Conservation (phyloP, 2,888 invertebrate species). For the Steinernema scapterisci region DNA sequence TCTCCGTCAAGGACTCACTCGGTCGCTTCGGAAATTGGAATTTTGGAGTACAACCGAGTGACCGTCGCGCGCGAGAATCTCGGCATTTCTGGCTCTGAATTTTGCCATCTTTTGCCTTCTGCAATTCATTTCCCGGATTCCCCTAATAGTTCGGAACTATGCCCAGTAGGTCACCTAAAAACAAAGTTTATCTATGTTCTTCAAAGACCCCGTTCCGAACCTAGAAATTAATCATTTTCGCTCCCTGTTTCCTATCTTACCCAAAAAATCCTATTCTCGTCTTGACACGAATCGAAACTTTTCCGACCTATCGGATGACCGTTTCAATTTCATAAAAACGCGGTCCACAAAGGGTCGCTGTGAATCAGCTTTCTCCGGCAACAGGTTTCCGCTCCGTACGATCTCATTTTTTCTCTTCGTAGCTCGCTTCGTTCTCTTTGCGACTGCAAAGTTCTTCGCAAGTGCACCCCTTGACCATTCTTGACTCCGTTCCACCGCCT, state of each 20-base stretch:
- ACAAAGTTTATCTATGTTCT: too few relatives aligned
- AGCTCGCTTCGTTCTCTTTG: neutral
- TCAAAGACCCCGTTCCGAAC: too few relatives aligned
- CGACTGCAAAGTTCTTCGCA: neutral
- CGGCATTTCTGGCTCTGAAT: too few relatives aligned
- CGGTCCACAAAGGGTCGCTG: slow-evolving; percentile 10
- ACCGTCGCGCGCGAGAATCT: neutral
- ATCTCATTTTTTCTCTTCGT: neutral
- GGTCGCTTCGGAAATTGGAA: neutral
- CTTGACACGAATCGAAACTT: neutral
- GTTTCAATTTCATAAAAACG: slow-evolving; percentile 10
- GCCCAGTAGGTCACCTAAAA: too few relatives aligned
- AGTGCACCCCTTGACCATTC: neutral
- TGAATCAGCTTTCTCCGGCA: neutral
- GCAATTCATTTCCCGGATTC: too few relatives aligned
- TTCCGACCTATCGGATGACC: slow-evolving; percentile 10
- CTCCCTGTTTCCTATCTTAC: too few relatives aligned
- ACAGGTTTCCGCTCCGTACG: slow-evolving; percentile 14
- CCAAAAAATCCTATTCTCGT: too few relatives aligned
- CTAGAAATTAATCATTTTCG: too few relatives aligned
- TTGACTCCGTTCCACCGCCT: neutral
- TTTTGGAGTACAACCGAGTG: neutral
- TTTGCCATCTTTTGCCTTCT: too few relatives aligned
- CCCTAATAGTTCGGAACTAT: too few relatives aligned
- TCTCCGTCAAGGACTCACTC: slow-evolving; percentile 28